Evolutionary conservation across 2,797 vertebrate species (phyloP).

Genomic region (Pristis pectinata): DNA sequence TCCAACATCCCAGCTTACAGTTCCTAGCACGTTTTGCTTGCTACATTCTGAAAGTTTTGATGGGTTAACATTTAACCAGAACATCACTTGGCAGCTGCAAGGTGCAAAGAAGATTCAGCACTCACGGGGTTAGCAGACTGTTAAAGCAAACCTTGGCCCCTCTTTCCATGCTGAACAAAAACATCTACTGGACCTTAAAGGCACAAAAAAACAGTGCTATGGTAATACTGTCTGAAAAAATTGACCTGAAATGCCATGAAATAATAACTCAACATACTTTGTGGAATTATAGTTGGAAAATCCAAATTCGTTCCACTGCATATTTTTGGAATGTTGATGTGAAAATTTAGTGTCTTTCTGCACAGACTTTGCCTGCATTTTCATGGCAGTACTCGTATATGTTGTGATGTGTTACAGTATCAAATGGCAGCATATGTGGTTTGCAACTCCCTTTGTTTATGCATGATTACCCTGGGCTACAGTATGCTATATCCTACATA

Average conservation of each 20-base stretch:
- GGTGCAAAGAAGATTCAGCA: not conserved
- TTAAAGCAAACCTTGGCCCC: slow-evolving; percentile 6
- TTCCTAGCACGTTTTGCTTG: not conserved
- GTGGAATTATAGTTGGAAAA: not conserved
- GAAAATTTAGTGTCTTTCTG: not conserved
- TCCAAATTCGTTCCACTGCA: not conserved
- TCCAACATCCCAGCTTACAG: not conserved
- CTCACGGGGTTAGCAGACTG: not conserved
- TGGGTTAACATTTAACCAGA: not conserved
- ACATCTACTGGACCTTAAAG: not conserved
- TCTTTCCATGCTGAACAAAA: not conserved
- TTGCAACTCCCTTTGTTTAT: not conserved
- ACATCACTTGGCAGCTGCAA: not conserved
- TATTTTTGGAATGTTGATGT: not conserved
- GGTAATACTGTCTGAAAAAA: not conserved
- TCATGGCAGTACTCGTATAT: not conserved
- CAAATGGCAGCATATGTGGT: not conserved
- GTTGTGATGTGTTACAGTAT: not conserved
- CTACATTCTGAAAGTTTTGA: not conserved
- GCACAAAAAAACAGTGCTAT: not conserved
- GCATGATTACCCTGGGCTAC: not conserved
- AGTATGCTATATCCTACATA: not conserved
- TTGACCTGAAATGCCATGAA: not conserved
- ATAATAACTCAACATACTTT: not conserved
- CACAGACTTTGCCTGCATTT: not conserved